Percentiles rank a stretch among this genome's conserved stretches.
phyloP scores from a whole-genome alignment of 2,888 invertebrate species.

The Isotomurus palustris region DNA sequence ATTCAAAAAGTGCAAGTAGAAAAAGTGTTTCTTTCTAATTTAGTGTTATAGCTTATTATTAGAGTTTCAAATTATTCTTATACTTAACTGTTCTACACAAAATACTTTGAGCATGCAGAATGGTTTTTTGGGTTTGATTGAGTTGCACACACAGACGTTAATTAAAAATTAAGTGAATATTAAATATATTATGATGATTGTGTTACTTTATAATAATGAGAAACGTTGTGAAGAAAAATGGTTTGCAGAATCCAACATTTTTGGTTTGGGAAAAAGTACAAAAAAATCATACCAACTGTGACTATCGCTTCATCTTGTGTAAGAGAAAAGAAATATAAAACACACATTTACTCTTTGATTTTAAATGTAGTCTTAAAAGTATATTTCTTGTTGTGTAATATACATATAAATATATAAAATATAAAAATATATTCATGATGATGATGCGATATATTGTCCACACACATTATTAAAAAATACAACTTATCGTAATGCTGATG shows the following conservation, averaged over 20 bases:
- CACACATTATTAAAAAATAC: not conserved
- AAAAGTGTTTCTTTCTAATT: too few relatives aligned
- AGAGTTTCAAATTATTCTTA: too few relatives aligned
- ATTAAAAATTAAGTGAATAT: not conserved
- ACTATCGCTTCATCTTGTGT: slow-evolving; percentile 7
- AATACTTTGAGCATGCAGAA: too few relatives aligned
- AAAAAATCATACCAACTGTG: slow-evolving; percentile 10
- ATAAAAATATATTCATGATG: not conserved
- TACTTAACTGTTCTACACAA: too few relatives aligned
- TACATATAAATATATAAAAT: not conserved
- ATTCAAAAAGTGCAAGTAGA: too few relatives aligned
- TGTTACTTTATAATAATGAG: not conserved
- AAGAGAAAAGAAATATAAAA: too few relatives aligned
- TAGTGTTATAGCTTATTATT: too few relatives aligned
- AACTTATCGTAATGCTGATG: too few relatives aligned
- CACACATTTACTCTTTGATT: too few relatives aligned
- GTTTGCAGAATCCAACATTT: not conserved
- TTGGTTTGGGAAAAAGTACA: slow-evolving; percentile 10
- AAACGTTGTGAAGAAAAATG: not conserved
- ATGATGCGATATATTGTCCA: not conserved
- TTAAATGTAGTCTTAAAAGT: too few relatives aligned
- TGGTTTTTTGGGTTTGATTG: not conserved
- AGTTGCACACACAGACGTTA: not conserved
- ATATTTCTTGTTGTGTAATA: too few relatives aligned
- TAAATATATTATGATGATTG: not conserved